phyloP scores from a whole-genome alignment of 2,888 invertebrate genomes.

The Thymelicus acteon region DNA sequence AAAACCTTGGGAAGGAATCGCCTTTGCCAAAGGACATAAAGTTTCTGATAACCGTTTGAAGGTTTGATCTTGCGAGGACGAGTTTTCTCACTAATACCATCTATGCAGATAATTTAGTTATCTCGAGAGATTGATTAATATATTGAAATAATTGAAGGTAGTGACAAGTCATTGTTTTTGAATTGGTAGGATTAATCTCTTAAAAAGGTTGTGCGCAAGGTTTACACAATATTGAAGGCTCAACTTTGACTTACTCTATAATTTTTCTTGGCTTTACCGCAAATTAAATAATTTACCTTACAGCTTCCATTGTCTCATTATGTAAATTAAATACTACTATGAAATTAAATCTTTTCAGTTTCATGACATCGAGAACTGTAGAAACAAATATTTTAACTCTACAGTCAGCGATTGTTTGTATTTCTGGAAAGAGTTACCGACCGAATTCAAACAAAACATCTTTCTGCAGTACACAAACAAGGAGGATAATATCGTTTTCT shows the following conservation, averaged over 20 bases:
- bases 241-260: too few relatives aligned
- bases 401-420: constrained; percentile 5
- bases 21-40: constrained; percentile 23
- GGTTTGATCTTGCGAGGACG: constrained; percentile 20
- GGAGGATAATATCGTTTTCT: constrained; percentile 8
- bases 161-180: too few relatives aligned
- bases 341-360: too few relatives aligned
- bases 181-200: too few relatives aligned
- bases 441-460: constrained; percentile 19
- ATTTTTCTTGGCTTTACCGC: too few relatives aligned
- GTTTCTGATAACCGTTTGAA: constrained; percentile 32
- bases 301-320: too few relatives aligned
- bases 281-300: too few relatives aligned
- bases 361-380: neutral
- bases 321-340: too few relatives aligned
- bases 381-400: neutral
- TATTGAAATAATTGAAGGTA: too few relatives aligned
- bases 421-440: constrained; percentile 13
- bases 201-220: too few relatives aligned
- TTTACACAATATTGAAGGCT: too few relatives aligned
- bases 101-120: neutral
- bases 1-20: constrained; percentile 53
- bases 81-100: constrained; percentile 12
- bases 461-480: constrained; percentile 23
- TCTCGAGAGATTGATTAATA: neutral